Evolutionary conservation across 1,140 invertebrate genomes (phyloP), one percentile per base, ranked within the genome.

Genomic region (Tetramorium simillimum): DNA sequence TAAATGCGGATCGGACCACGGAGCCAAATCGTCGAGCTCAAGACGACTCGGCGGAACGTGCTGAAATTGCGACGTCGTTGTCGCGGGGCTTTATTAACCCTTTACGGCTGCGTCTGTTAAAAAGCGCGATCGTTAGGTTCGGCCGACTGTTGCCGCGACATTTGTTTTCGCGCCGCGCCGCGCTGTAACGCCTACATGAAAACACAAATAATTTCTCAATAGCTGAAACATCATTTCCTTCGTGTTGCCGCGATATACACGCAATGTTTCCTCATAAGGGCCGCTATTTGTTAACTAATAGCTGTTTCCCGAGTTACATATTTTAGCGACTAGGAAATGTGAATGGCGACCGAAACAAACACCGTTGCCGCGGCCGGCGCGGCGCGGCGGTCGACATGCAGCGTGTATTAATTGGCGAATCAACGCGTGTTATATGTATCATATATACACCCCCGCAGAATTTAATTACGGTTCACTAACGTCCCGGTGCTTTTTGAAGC

Each of bases 361-460:
- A 14, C 40, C 49, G 80, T 75, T 75, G 37, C 69, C 80, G 33
- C 43, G 69, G 69, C 40, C 7, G 18, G n/a, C n/a, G n/a, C n/a
- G n/a, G n/a, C n/a, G n/a, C n/a, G n/a, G 53, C 1, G 40, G 18
- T 58, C 53, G 37, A 40, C 67, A 43, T 33, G 67, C 24, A 28
- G 67, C 53, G 40, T 43, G 80, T 75, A 84, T 84, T 84, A 84
- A 84, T 84, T 84, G 80, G 80, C 53, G 80, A 84, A 84, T 84
- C 69, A 84, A 84, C 80, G 80, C 80, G 69, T 75, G 80, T 84
- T 84, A 84, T 69, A 75, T 75, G 53, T 84, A 84, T 84, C 69
- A 84, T 84, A 86, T 58, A 69, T 56, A 86, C 49, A 56, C 49
- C 53, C 40, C 62, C 63, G 63, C 28, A 67, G 33, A 86, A 86